Conservation (phyloP, 1,140 invertebrate species). For the Patella vulgata region DNA sequence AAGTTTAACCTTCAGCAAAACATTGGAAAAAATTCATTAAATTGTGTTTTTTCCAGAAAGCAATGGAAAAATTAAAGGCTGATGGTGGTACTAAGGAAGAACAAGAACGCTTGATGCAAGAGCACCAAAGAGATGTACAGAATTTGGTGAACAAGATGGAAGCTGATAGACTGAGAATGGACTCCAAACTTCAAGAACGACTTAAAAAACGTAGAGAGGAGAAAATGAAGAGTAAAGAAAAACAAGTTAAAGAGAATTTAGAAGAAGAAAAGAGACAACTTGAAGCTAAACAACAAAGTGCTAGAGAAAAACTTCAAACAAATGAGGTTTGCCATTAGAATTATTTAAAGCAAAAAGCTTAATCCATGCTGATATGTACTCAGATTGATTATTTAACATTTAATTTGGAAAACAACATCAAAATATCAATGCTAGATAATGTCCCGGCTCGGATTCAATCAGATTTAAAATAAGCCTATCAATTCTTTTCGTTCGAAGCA, state of each 20-base stretch:
- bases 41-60: constrained; percentile 48
- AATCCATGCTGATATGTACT: too few relatives aligned
- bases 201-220: constrained; percentile 53
- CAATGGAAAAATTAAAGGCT: constrained; percentile 47
- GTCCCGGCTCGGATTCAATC: too few relatives aligned
- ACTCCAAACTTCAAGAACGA: constrained; percentile 57
- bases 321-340: constrained; percentile 54
- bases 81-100: constrained; percentile 55
- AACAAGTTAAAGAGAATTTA: constrained; percentile 44
- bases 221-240: constrained; percentile 47
- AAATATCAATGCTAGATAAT: too few relatives aligned
- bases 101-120: constrained; percentile 52
- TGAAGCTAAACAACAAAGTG: constrained; percentile 46
- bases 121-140: constrained; percentile 55
- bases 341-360: neutral
- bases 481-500: neutral
- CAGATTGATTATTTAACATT: too few relatives aligned
- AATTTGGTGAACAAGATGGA: constrained; percentile 58
- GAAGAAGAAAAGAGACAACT: constrained; percentile 48
- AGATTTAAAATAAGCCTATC: too few relatives aligned
- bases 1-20: too few relatives aligned
- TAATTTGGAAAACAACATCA: too few relatives aligned
- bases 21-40: too few relatives aligned
- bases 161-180: constrained; percentile 59
- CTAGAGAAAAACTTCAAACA: constrained; percentile 49